A percentile compares a stretch with the other conserved stretches of the same genome.
These are phyloP conservation scores for Ammospiza caudacuta DNA, from an alignment of 2,113 vertebrate species.

Conservation along the genomic window DNA sequence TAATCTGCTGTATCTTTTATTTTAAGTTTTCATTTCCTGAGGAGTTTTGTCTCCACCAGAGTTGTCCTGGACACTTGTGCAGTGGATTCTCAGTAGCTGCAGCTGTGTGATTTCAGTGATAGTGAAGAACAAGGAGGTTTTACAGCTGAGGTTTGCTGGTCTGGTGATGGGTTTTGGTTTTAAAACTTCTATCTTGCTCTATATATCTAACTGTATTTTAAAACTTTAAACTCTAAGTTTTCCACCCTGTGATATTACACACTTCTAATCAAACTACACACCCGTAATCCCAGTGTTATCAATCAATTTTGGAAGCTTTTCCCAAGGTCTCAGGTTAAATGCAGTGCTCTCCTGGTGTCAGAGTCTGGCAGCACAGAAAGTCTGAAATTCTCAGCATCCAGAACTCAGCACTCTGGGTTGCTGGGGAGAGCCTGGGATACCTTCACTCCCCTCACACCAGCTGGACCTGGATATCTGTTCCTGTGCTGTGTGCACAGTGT, in stretches of 20 bases:
- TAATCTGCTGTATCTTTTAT: background rate
- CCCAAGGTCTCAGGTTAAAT: background rate
- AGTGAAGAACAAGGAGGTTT: background rate
- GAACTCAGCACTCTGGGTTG: background rate
- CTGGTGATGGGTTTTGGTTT: background rate
- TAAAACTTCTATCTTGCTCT: background rate
- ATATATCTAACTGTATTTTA: background rate
- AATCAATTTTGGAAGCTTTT: background rate
- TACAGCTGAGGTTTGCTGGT: background rate
- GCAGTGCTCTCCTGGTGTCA: background rate
- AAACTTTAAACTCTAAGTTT: background rate
- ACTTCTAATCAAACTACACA: background rate
- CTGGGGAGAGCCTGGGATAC: background rate
- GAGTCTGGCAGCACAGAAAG: background rate
- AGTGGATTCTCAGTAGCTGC: background rate
- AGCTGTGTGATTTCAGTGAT: background rate
- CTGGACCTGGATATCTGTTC: background rate
- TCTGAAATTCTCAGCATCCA: background rate
- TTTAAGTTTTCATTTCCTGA: slow-evolving; percentile 1
- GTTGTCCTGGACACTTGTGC: background rate
- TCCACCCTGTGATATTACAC: background rate
- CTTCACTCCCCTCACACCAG: background rate
- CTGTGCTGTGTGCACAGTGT: background rate
- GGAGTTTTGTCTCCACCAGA: background rate
- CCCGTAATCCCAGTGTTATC: background rate